Evolutionary conservation across 2,797 vertebrate species (phyloP), one percentile per base, ranked within the genome.

Genomic region (Diglossa cyanea): DNA sequence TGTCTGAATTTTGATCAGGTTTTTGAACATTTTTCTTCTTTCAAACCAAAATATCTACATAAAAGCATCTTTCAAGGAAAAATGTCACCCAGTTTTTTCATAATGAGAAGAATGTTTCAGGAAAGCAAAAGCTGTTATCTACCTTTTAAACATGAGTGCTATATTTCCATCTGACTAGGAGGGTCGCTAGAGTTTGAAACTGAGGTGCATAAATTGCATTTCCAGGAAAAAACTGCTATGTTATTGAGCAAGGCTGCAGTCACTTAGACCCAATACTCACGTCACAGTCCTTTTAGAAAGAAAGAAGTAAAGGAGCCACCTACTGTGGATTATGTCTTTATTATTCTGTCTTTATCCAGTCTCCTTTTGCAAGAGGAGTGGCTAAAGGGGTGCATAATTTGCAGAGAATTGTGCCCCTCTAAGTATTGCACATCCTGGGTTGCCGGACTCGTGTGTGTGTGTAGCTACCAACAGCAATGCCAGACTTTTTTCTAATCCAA

Each of bases 351-450:
- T 45, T 73, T 81, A 77, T 37, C 24, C 54, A 53, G 37, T 54
- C 9, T 31, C 17, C 18, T 57, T 88, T 61, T 84, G 39, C 33
- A 85, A 62, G 30, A 47, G 4, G 13, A 74, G 10, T 25, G 26
- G 19, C 13, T 71, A 66, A 85, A 65, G 35, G 58, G 37, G 6
- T 20, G n/a, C 35, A 70, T 17, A 4, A 44, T 62, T 62, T 66
- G 40, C 61, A 84, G 73, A 51, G 20, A 84, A 42, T 31, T 0
- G 0, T 60, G 31, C 23, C 80, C 14, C n/a, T 60, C 2, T 28
- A 79, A 20, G 19, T 55, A 8, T 11, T 19, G 37, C 13, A 8
- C 0, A 0, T 77, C 37, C 35, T 3, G 0, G 7, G 17, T 30
- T 35, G 13, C 33, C 45, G 35, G 20, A 45, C 16, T 30, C 14